These are phyloP conservation scores for Syrphus vitripennis DNA, from an alignment of 2,888 invertebrate genomes.

Conservation along the genomic window DNA sequence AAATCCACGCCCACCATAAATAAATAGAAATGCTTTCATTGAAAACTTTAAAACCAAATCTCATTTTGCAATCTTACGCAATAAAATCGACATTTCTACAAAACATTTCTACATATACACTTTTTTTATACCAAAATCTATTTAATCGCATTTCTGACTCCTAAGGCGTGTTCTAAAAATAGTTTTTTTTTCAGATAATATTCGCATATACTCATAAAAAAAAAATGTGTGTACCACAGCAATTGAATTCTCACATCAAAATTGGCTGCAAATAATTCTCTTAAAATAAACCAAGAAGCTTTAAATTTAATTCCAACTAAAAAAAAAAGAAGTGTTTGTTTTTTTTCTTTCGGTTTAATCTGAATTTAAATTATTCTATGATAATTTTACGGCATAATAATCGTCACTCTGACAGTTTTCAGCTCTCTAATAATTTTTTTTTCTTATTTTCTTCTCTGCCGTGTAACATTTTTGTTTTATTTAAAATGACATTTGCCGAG, in stretches of 20 bases:
- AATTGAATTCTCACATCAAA: not conserved
- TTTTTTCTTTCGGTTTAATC: not conserved
- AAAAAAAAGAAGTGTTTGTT: not conserved
- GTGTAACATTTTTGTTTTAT: slow-evolving; percentile 1
- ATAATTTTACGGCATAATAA: slow-evolving; percentile 29
- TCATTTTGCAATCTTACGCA: slow-evolving; percentile 53
- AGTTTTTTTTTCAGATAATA: slow-evolving; percentile 18
- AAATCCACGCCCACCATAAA: slow-evolving; percentile 48
- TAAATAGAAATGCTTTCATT: not conserved
- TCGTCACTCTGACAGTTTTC: slow-evolving; percentile 17
- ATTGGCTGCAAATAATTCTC: not conserved
- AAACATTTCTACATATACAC: not conserved
- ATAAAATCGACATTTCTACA: not conserved
- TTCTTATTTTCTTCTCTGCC: not conserved
- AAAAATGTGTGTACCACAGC: not conserved
- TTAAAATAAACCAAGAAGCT: not conserved
- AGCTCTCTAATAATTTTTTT: too few relatives aligned
- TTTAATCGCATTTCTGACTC: slow-evolving; percentile 35
- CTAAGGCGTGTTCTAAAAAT: slow-evolving; percentile 50
- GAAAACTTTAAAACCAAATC: not conserved
- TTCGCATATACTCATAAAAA: not conserved
- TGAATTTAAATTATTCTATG: not conserved
- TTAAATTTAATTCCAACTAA: slow-evolving; percentile 2
- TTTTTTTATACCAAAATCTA: not conserved
- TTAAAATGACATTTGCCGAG: slow-evolving; percentile 20